phyloP scores from a whole-genome alignment of 2,888 invertebrate species.

The Macropis europaea region DNA sequence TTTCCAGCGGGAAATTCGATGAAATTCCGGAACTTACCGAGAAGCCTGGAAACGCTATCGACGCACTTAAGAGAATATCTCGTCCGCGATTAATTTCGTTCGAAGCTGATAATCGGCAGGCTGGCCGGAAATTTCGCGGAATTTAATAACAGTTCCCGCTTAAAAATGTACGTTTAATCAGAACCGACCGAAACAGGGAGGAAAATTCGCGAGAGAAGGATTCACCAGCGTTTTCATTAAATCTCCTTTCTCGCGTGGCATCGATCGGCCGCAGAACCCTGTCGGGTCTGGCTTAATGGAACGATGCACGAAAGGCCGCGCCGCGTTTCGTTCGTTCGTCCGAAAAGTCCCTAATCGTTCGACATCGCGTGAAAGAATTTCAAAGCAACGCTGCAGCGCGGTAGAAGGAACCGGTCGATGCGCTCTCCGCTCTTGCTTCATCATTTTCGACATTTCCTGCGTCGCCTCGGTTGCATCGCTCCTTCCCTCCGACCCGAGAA shows the following conservation, averaged over 20 bases:
- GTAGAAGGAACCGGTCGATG: background rate
- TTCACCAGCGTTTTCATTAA: constrained; percentile 26
- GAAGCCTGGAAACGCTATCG: background rate
- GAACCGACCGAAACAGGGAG: constrained; percentile 2
- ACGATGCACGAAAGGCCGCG: constrained; percentile 37
- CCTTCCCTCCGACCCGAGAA: too few species aligned
- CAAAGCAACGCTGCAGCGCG: background rate
- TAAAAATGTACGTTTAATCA: background rate
- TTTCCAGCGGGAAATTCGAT: background rate
- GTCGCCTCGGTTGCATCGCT: too few species aligned
- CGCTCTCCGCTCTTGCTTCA: background rate
- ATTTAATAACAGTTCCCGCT: background rate
- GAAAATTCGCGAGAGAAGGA: background rate
- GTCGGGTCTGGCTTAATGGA: constrained; percentile 18
- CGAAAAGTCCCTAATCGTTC: constrained; percentile 27
- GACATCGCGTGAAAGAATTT: constrained; percentile 22
- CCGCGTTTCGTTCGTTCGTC: background rate
- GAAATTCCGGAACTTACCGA: background rate
- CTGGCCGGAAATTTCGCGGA: background rate
- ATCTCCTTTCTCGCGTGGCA: constrained; percentile 44
- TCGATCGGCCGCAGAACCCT: constrained; percentile 8
- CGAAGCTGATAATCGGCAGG: constrained; percentile 1
- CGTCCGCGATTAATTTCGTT: constrained; percentile 14
- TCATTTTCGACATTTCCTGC: background rate
- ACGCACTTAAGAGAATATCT: background rate